Conservation (phyloP, 2,888 invertebrate genomes). For the Harmothoe impar region DNA sequence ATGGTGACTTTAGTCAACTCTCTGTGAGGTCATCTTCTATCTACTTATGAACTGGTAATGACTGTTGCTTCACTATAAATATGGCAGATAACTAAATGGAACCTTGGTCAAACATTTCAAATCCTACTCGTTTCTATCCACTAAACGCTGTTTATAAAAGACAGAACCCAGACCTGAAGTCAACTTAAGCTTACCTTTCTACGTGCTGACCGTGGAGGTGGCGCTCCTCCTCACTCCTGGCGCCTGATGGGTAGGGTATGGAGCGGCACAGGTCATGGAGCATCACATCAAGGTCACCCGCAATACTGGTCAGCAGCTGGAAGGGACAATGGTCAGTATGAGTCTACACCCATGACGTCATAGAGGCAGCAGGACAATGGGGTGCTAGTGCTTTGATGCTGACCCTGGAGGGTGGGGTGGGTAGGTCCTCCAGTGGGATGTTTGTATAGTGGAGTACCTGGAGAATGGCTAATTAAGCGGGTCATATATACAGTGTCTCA, state of each 20-base stretch:
- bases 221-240: not conserved
- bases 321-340: constrained; percentile 65
- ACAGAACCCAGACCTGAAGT: too few species aligned
- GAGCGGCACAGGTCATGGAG: constrained; percentile 90
- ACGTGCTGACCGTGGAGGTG: constrained; percentile 52
- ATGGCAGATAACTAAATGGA: too few species aligned
- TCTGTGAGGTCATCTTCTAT: too few species aligned
- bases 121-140: too few species aligned
- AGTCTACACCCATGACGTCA: not conserved
- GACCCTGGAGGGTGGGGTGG: not conserved
- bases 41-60: too few species aligned
- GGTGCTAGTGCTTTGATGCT: not conserved
- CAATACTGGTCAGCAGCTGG: constrained; percentile 85
- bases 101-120: too few species aligned
- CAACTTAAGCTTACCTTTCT: constrained; percentile 33
- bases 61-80: too few species aligned
- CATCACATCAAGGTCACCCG: constrained; percentile 93
- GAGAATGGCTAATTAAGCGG: not conserved
- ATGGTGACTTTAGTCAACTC: too few species aligned
- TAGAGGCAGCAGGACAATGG: not conserved
- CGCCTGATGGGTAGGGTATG: constrained; percentile 40
- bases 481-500: not conserved
- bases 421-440: not conserved
- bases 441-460: not conserved
- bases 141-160: too few species aligned